Evolutionary conservation across 2,113 vertebrate genomes (phyloP).

Genomic region (Jacana jacana): DNA sequence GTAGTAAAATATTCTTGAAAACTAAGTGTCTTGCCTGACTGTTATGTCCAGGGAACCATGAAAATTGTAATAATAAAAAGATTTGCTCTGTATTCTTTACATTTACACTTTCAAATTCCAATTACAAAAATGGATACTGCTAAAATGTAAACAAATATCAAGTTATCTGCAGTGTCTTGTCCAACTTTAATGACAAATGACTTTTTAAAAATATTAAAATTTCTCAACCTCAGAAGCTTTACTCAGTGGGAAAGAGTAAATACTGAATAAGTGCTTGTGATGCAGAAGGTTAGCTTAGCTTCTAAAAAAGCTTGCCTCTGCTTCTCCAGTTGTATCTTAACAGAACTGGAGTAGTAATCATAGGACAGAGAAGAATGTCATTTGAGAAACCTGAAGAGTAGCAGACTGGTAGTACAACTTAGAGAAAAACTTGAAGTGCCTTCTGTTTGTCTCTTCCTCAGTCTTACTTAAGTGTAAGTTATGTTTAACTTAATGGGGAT

Average conservation of each 20-base stretch:
- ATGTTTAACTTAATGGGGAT: background rate
- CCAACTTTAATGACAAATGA: constrained; percentile 22
- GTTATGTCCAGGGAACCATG: constrained; percentile 61
- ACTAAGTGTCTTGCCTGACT: constrained; percentile 30
- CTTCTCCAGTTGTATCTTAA: background rate
- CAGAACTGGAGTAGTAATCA: background rate
- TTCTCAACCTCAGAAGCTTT: background rate
- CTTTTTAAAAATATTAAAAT: background rate
- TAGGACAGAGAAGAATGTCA: background rate
- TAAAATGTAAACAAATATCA: constrained; percentile 53
- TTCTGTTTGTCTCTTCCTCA: background rate
- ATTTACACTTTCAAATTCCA: constrained; percentile 59
- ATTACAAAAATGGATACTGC: constrained; percentile 46
- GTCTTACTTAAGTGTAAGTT: background rate
- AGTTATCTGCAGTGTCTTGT: constrained; percentile 31
- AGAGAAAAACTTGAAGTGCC: background rate
- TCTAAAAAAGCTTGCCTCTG: background rate
- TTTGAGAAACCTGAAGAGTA: background rate
- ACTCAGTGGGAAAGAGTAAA: background rate
- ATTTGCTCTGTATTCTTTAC: constrained; percentile 61
- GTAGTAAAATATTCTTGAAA: constrained; percentile 53
- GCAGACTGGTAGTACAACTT: background rate
- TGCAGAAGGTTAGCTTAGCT: background rate
- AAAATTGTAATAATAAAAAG: constrained; percentile 64
- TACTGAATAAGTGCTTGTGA: background rate